Percentiles rank a stretch among this genome's conserved stretches.
Evolutionary conservation across 64 coral and sea anemone species (phyloP).

Genomic region (Actinia equina): DNA sequence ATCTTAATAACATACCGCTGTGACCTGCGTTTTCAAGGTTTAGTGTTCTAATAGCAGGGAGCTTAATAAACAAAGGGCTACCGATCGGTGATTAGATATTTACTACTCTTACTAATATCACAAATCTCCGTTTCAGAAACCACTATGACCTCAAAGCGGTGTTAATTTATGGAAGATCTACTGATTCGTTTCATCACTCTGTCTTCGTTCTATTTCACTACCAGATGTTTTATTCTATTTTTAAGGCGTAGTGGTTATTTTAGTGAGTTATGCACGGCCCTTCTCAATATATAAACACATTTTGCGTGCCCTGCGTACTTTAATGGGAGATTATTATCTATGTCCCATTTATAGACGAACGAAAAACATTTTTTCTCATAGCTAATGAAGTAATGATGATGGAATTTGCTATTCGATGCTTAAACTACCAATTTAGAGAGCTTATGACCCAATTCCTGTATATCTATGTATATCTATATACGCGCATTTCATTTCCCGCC

Average conservation of each 20-base stretch:
- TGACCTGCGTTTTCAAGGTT: neutral
- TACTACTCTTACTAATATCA: neutral
- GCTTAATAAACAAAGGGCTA: neutral
- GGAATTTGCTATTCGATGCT: no score
- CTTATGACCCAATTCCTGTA: no score
- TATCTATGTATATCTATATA: no score
- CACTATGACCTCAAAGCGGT: neutral
- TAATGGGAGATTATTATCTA: no score
- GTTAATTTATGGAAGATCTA: neutral
- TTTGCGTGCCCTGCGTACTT: no score
- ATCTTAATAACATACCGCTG: neutral
- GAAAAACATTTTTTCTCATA: no score
- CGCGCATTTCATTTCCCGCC: no score
- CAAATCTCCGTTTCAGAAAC: neutral
- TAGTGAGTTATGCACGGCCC: neutral
- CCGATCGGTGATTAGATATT: neutral
- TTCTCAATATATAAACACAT: neutral
- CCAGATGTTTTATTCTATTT: neutral
- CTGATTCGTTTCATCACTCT: neutral
- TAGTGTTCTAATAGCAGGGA: conserved; percentile 2
- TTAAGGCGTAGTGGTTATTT: neutral
- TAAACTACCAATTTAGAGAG: no score
- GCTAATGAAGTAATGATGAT: no score
- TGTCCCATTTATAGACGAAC: no score
- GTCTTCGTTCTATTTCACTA: neutral